A percentile compares a stretch with the other conserved stretches of the same genome.
Evolutionary conservation across 2,888 invertebrate species (phyloP).

Genomic region (Sphaeridia pumilis): DNA sequence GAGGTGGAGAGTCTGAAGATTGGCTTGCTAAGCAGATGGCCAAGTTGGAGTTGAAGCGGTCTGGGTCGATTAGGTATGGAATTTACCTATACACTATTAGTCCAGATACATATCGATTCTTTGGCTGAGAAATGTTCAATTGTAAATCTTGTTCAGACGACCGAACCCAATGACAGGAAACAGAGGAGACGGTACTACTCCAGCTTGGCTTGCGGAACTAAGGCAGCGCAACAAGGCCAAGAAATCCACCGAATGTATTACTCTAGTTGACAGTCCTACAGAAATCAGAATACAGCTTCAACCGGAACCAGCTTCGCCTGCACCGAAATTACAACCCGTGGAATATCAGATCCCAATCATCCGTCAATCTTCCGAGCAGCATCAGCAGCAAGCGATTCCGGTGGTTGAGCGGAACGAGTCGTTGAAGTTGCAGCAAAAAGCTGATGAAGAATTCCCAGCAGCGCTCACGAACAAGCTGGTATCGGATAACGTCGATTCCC

Average conservation of each 20-base stretch:
- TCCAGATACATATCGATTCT: too few species aligned
- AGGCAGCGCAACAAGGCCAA: slow-evolving; percentile 6
- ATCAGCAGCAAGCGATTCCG: not conserved
- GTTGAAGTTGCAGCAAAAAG: slow-evolving; percentile 1
- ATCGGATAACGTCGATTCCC: not conserved
- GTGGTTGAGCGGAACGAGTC: too few species aligned
- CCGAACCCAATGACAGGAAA: slow-evolving; percentile 7
- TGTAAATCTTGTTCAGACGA: slow-evolving; percentile 1
- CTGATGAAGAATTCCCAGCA: not conserved
- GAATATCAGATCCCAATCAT: not conserved
- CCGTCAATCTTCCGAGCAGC: not conserved
- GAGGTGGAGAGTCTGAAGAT: slow-evolving; percentile 19
- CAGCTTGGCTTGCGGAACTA: slow-evolving; percentile 11
- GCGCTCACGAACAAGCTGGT: not conserved
- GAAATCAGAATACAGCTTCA: not conserved
- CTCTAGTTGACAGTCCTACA: not conserved
- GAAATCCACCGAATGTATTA: not conserved
- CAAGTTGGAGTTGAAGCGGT: slow-evolving; percentile 30
- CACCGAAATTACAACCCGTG: not conserved
- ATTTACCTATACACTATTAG: not conserved
- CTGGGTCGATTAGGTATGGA: slow-evolving; percentile 11
- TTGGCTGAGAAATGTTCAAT: too few species aligned
- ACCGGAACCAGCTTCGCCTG: not conserved
- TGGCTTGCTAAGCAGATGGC: slow-evolving; percentile 35
- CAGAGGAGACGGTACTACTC: not conserved